Conservation (phyloP, 1,140 invertebrate species). For the Aleiodes sp. region DNA sequence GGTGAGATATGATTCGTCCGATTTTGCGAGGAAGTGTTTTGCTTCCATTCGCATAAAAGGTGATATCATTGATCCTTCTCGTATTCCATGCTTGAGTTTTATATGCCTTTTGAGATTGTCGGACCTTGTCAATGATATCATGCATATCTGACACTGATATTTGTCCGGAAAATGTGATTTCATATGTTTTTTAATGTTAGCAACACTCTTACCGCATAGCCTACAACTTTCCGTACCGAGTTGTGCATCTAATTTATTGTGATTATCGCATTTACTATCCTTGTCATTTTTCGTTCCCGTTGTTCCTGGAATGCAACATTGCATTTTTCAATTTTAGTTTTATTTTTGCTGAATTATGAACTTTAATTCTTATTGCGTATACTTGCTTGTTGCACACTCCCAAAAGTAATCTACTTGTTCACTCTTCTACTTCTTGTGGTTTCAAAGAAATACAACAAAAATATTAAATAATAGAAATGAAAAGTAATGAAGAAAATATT, state of each 20-base stretch:
- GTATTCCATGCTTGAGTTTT: slow-evolving; percentile 63
- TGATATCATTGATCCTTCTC: slow-evolving; percentile 56
- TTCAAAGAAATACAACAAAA: background rate
- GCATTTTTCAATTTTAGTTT: slow-evolving; percentile 12
- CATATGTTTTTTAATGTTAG: slow-evolving; percentile 66
- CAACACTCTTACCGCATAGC: slow-evolving; percentile 63
- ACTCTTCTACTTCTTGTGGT: slow-evolving; percentile 14
- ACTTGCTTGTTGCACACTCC: slow-evolving; percentile 11
- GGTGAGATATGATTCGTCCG: slow-evolving; percentile 57
- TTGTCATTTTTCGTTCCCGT: slow-evolving; percentile 61
- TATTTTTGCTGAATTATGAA: background rate
- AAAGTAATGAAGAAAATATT: slow-evolving; percentile 14
- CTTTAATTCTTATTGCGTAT: slow-evolving; percentile 28
- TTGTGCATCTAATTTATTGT: slow-evolving; percentile 58
- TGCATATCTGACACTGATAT: slow-evolving; percentile 64
- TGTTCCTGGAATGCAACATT: slow-evolving; percentile 63
- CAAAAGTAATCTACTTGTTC: slow-evolving; percentile 24
- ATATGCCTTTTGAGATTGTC: slow-evolving; percentile 67
- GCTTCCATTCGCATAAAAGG: slow-evolving; percentile 60
- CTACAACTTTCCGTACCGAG: slow-evolving; percentile 61
- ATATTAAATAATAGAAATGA: slow-evolving; percentile 12
- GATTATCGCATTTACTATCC: slow-evolving; percentile 61
- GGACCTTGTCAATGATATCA: slow-evolving; percentile 65
- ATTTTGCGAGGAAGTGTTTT: slow-evolving; percentile 62
- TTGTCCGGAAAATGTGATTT: slow-evolving; percentile 66